Conservation (phyloP, 2,113 vertebrate species). For the Ceyx cyanopectus region DNA sequence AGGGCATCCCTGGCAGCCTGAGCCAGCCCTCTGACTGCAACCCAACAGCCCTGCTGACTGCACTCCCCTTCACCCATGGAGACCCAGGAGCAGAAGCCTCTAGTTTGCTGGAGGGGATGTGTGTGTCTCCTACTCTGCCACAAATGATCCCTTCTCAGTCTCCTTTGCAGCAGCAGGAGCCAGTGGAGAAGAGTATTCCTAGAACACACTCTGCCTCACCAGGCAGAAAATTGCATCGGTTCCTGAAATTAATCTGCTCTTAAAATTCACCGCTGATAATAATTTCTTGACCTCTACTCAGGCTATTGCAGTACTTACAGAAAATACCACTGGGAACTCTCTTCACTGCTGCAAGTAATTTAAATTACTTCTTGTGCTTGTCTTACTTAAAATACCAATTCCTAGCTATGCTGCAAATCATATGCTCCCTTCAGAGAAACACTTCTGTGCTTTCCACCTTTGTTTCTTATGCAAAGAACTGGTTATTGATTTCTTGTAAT, state of each 20-base stretch:
- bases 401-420: not conserved
- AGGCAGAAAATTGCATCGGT: not conserved
- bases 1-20: not conserved
- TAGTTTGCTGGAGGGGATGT: not conserved
- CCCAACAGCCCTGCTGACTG: not conserved
- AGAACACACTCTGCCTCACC: not conserved
- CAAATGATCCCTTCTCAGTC: not conserved
- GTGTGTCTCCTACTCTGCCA: not conserved
- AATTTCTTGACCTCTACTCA: not conserved
- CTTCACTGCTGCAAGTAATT: not conserved
- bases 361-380: not conserved
- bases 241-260: constrained; percentile 7
- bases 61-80: not conserved
- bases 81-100: not conserved
- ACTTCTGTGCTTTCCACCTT: not conserved
- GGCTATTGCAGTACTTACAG: not conserved
- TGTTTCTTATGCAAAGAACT: not conserved
- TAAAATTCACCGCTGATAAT: not conserved
- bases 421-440: not conserved
- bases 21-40: not conserved
- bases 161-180: not conserved
- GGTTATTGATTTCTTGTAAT: not conserved
- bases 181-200: not conserved
- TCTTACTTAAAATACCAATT: not conserved
- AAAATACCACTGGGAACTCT: not conserved